Percentiles rank a stretch among this genome's conserved stretches.
These are phyloP conservation scores for Sarcophaga caerulescens DNA, from an alignment of 2,888 invertebrate genomes.

Conservation along the genomic window DNA sequence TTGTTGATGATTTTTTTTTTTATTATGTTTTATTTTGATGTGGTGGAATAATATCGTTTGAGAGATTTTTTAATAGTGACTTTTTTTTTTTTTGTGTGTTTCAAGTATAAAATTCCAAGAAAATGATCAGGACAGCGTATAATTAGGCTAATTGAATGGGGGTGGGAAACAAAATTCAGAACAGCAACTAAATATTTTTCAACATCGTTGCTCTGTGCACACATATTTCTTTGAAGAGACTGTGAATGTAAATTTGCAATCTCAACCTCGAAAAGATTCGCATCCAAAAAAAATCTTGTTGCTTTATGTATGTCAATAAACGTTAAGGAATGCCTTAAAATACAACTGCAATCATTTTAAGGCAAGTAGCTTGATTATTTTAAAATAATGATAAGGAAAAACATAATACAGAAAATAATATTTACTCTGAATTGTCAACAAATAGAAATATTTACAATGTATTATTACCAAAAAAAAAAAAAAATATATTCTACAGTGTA, in stretches of 20 bases:
- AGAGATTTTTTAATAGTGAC: conserved; percentile 63
- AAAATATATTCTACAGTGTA: too few relatives aligned
- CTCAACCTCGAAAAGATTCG: background rate
- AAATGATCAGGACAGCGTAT: conserved; percentile 75
- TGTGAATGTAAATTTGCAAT: conserved; percentile 54
- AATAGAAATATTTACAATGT: too few relatives aligned
- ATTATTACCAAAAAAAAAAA: too few relatives aligned
- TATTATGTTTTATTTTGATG: conserved; percentile 20
- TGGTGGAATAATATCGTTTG: conserved; percentile 33
- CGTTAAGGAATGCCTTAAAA: background rate
- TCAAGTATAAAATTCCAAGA: conserved; percentile 75
- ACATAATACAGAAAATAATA: too few relatives aligned
- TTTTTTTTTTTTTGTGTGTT: conserved; percentile 69
- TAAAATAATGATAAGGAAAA: too few relatives aligned
- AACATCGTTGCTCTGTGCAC: conserved; percentile 30
- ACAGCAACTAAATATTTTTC: conserved; percentile 33
- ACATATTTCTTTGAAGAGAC: background rate
- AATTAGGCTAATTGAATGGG: conserved; percentile 79
- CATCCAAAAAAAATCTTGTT: too few relatives aligned
- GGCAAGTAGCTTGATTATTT: too few relatives aligned
- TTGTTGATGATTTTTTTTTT: conserved; percentile 50
- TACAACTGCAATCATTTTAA: too few relatives aligned
- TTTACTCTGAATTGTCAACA: too few relatives aligned
- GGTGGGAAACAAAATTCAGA: conserved; percentile 73
- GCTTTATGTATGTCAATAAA: background rate